phyloP scores from a whole-genome alignment of 1,140 invertebrate genomes.

The Nasonia vitripennis region DNA sequence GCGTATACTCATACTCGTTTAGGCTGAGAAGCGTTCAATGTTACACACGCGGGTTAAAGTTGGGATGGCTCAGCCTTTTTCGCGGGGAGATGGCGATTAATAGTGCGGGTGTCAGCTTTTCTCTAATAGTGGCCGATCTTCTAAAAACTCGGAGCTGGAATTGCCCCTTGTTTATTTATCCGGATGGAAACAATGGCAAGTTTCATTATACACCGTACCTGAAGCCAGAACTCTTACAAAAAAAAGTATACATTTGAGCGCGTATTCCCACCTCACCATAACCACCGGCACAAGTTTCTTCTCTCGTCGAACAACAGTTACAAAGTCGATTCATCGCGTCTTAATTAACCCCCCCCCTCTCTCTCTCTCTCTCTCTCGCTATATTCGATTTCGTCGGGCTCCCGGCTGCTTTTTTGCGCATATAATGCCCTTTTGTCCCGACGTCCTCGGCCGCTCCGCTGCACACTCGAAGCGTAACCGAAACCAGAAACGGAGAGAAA shows the following conservation, averaged over 20 bases:
- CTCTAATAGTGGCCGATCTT: too few species aligned
- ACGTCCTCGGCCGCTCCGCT: not conserved
- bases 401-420: conserved; percentile 19
- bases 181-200: not conserved
- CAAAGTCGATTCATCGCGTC: not conserved
- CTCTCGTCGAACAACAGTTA: not conserved
- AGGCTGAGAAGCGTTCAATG: conserved; percentile 17
- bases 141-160: not conserved
- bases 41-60: not conserved
- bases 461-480: conserved; percentile 31
- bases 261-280: not conserved
- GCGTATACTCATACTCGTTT: not conserved
- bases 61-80: not conserved
- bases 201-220: too few species aligned
- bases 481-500: conserved; percentile 8
- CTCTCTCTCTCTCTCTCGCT: not conserved
- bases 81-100: conserved; percentile 50
- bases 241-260: not conserved
- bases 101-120: not conserved
- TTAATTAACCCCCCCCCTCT: conserved; percentile 14
- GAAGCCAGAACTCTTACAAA: not conserved
- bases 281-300: not conserved
- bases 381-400: conserved; percentile 11
- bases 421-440: conserved; percentile 45
- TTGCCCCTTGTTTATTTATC: not conserved